Base-by-base conservation (phyloP, 1,140 invertebrate genomes). In the Ctenoplectra terminalis region DNA sequence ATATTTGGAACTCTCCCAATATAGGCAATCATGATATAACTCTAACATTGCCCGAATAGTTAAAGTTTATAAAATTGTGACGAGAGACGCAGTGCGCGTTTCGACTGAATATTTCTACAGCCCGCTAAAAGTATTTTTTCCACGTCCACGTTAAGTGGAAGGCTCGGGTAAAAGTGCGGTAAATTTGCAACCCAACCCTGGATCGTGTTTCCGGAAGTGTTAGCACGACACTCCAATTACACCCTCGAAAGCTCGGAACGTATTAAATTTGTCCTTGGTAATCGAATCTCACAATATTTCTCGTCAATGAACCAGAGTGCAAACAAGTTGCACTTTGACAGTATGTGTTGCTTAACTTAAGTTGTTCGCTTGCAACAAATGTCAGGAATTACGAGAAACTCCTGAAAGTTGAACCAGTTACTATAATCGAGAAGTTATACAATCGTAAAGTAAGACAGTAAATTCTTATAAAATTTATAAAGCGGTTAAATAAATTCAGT, bases 111-210 rank as follows among this genome's bases (percentile, higher is more conserved):
- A 31, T 17, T 31, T 48, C 20, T 34, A 1, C 9, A 60, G 31
- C n/a, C n/a, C n/a, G n/a, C n/a, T n/a, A n/a, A n/a, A n/a, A 34
- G 20, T 34, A 61, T 56, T 71, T n/a, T 56, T 43, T 31, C 26
- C 6, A 2, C 7, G 20, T 52, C 4, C 29, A 7, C 23, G 8
- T 40, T 34, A 37, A 78, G 23, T 2, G 23, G 4, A 1, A 81
- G 34, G 20, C 17, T 54, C 13, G 23, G 1, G 6, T 15, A 8
- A 20, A 29, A 66, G 34, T 0, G n/a, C 40, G 69, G n/a, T 81
- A 74, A 81, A 81, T 74, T 73, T 66, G 23, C 50, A 66, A 74
- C 60, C 29, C 23, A 50, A 81, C 17, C 43, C 70, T 74, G 20
- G 17, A 81, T 81, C 70, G 4, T 54, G 8, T 74, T 74, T 56